Conservation (phyloP, 2,797 vertebrate genomes). For the Sternarchorhynchus goeldii region DNA sequence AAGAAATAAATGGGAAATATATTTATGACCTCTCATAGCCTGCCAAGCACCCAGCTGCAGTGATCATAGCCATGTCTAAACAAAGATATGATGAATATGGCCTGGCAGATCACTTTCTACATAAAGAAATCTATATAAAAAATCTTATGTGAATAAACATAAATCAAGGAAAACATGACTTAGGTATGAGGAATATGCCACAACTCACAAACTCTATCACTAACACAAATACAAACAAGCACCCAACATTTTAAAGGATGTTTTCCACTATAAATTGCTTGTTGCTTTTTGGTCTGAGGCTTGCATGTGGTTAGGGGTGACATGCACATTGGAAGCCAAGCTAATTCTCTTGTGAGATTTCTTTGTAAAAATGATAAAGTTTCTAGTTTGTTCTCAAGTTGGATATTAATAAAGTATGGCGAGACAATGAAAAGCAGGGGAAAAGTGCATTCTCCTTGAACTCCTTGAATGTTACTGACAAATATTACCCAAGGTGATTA, state of each 20-base stretch:
- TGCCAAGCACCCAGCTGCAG: conserved; percentile 51
- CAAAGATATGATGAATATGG: conserved; percentile 53
- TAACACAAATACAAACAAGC: conserved; percentile 22
- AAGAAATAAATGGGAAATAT: conserved; percentile 56
- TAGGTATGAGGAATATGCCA: conserved; percentile 44
- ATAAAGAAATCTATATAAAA: conserved; percentile 52
- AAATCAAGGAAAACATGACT: conserved; percentile 56
- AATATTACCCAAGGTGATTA: conserved; percentile 13
- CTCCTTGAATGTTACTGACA: conserved; percentile 10
- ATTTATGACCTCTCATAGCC: conserved; percentile 53
- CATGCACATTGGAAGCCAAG: background rate
- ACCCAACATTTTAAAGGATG: conserved; percentile 16
- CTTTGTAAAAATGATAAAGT: conserved; percentile 3
- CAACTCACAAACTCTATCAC: conserved; percentile 26
- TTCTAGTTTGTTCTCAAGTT: conserved; percentile 13
- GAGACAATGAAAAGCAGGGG: conserved; percentile 1
- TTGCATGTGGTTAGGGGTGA: no score
- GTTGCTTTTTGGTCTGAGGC: conserved; percentile 1
- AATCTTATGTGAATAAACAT: conserved; percentile 50
- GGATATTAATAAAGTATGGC: conserved; percentile 3
- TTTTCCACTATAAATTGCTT: conserved; percentile 2
- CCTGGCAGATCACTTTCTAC: conserved; percentile 39
- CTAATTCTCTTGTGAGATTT: background rate
- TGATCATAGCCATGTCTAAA: conserved; percentile 51
- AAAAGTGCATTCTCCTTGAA: background rate